Evolutionary conservation across 2,888 invertebrate genomes (phyloP).

Genomic region (Tenthredo mesomela): DNA sequence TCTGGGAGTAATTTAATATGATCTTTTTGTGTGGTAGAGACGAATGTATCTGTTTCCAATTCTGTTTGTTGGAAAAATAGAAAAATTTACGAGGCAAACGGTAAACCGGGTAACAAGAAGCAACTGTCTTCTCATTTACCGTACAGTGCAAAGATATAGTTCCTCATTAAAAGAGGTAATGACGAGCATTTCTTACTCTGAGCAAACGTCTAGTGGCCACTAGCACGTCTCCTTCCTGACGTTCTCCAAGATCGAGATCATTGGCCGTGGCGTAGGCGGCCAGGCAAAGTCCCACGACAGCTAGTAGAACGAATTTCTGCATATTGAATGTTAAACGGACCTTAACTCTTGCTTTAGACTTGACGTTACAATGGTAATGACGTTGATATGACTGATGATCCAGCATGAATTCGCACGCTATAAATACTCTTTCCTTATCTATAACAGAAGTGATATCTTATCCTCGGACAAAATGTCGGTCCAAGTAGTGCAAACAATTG

Average conservation of each 20-base stretch:
- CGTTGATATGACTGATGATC: conserved; percentile 41
- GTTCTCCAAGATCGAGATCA: conserved; percentile 61
- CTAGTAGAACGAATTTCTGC: conserved; percentile 53
- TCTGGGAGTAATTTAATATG: not conserved
- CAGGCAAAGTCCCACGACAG: conserved; percentile 61
- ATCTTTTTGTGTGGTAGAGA: not conserved
- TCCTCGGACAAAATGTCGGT: not conserved
- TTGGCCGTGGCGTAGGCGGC: conserved; percentile 57
- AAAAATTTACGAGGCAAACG: not conserved
- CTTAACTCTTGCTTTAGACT: conserved; percentile 27
- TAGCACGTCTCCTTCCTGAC: conserved; percentile 58
- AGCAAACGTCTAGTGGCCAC: conserved; percentile 56
- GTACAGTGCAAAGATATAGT: conserved; percentile 28
- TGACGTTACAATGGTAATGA: conserved; percentile 15
- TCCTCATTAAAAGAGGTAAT: conserved; percentile 48
- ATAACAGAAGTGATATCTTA: not conserved
- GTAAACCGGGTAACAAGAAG: not conserved
- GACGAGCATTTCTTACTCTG: conserved; percentile 60
- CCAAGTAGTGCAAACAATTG: not conserved
- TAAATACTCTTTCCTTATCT: conserved; percentile 33
- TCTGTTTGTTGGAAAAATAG: not conserved
- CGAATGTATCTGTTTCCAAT: conserved; percentile 14
- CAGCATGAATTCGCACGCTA: conserved; percentile 15
- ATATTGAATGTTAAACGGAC: conserved; percentile 38
- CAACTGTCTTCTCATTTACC: conserved; percentile 13